A percentile compares a stretch with the other conserved stretches of the same genome.
Evolutionary conservation across 2,797 vertebrate species (phyloP).

Genomic region (Hozukius guyotensis): DNA sequence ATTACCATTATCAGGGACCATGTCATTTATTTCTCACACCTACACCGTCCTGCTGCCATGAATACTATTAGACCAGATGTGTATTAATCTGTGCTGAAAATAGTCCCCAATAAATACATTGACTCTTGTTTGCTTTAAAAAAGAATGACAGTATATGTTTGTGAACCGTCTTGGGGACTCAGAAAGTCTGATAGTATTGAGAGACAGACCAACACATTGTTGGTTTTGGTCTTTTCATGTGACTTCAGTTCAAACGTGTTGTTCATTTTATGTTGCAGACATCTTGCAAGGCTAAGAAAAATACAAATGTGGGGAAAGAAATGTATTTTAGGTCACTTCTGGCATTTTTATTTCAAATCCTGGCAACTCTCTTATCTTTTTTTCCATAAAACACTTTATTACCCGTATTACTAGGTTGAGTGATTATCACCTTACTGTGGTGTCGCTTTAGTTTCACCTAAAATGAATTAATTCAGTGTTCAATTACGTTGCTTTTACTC

Average conservation of each 20-base stretch:
- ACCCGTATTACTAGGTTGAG: neutral
- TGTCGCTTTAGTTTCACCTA: neutral
- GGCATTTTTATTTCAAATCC: neutral
- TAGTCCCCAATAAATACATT: too few species aligned
- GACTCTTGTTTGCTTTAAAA: neutral
- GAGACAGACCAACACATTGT: neutral
- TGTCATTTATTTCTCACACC: neutral
- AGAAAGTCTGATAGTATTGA: neutral
- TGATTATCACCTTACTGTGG: neutral
- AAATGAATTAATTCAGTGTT: conserved; percentile 30
- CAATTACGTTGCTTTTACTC: neutral
- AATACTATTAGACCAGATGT: neutral
- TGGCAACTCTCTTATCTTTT: neutral
- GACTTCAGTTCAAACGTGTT: neutral
- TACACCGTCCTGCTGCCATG: neutral
- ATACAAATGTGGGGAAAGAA: neutral
- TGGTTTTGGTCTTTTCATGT: neutral
- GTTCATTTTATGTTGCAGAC: neutral
- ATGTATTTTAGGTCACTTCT: neutral
- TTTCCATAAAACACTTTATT: neutral
- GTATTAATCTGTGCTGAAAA: neutral
- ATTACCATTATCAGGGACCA: neutral
- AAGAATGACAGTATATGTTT: neutral
- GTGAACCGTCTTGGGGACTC: neutral
- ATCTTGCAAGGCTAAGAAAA: neutral